Percentiles rank a stretch among this genome's conserved stretches.
Evolutionary conservation across 1,140 invertebrate species (phyloP).

Genomic region (Drosophila pallidifrons): DNA sequence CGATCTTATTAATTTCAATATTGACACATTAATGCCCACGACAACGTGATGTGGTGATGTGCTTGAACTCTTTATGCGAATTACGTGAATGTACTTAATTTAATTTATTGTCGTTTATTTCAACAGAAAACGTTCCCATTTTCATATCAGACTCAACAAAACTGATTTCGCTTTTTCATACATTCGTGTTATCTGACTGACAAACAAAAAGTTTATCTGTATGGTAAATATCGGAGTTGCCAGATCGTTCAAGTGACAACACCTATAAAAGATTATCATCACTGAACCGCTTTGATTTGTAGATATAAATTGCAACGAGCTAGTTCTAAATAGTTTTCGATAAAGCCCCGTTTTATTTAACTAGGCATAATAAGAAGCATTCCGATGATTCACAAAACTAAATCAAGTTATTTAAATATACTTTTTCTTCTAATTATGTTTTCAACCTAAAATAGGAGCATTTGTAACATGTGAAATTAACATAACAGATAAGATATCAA

Average conservation of each 20-base stretch:
- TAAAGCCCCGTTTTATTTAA: background rate
- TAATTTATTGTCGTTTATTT: constrained; percentile 7
- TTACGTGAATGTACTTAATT: constrained; percentile 28
- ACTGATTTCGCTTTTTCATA: background rate
- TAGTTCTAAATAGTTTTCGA: background rate
- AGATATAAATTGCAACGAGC: too few species aligned
- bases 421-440: background rate
- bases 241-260: background rate
- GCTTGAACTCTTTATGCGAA: constrained; percentile 63
- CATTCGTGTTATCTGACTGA: background rate
- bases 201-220: background rate
- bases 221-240: background rate
- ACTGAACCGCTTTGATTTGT: background rate
- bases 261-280: background rate
- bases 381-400: background rate
- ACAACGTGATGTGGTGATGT: constrained; percentile 47
- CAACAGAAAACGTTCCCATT: background rate
- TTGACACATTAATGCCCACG: constrained; percentile 67
- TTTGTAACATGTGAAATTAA: constrained; percentile 1
- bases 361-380: background rate
- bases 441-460: background rate
- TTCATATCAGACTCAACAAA: background rate
- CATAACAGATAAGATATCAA: background rate
- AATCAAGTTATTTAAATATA: background rate
- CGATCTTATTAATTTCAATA: constrained; percentile 65